These are phyloP conservation scores for Callimorpha dominula DNA, from an alignment of 2,888 invertebrate genomes.

Conservation along the genomic window DNA sequence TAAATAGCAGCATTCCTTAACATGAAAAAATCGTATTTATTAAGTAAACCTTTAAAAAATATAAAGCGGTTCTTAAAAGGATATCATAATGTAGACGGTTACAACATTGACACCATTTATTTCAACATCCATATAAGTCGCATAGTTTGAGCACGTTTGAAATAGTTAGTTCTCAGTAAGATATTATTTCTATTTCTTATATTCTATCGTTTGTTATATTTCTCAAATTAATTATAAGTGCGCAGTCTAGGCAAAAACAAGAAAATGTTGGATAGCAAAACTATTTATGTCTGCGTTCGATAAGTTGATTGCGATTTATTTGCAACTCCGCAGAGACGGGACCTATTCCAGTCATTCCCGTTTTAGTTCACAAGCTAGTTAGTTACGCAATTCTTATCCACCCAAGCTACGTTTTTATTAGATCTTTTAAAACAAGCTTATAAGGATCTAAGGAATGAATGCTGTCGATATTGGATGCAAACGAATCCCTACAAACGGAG, in stretches of 20 bases:
- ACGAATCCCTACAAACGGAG: slow-evolving; percentile 36
- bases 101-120: too few relatives aligned
- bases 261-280: slow-evolving; percentile 23
- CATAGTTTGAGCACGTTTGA: too few relatives aligned
- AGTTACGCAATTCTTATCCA: slow-evolving; percentile 29
- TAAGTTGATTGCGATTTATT: slow-evolving; percentile 49
- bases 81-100: too few relatives aligned
- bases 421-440: slow-evolving; percentile 45
- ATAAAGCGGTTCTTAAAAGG: too few relatives aligned
- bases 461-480: slow-evolving; percentile 46
- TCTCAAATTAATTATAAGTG: slow-evolving; percentile 18
- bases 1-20: too few relatives aligned
- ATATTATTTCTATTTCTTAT: too few relatives aligned
- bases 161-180: too few relatives aligned
- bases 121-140: too few relatives aligned
- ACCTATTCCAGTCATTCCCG: slow-evolving; percentile 35
- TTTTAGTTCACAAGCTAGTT: slow-evolving; percentile 37
- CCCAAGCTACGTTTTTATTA: slow-evolving; percentile 32
- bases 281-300: slow-evolving; percentile 34
- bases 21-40: too few relatives aligned
- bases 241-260: slow-evolving; percentile 15
- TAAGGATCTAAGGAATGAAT: slow-evolving; percentile 48
- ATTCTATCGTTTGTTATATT: not conserved
- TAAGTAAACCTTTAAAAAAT: too few relatives aligned
- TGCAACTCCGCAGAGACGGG: slow-evolving; percentile 18